A percentile compares a stretch with the other conserved stretches of the same genome.
These are phyloP conservation scores for Echinarachnius parma DNA, from an alignment of 53 echinoderm and acorn worm species.

Conservation along the genomic window DNA sequence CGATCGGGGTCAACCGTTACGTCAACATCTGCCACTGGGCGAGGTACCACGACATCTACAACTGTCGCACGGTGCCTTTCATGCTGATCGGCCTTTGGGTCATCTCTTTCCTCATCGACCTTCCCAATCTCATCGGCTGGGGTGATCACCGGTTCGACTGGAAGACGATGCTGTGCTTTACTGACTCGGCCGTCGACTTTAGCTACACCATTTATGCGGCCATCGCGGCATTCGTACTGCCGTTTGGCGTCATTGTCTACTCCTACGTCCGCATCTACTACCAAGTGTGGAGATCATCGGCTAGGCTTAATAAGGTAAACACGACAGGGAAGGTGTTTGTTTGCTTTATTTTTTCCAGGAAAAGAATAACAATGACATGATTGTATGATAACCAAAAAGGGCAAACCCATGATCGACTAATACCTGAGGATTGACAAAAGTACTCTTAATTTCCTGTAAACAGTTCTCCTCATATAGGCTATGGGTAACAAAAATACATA, in stretches of 20 bases:
- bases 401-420: too few species aligned
- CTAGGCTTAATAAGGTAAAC: background rate
- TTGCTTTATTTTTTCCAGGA: too few species aligned
- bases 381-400: too few species aligned
- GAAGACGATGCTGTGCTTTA: slow-evolving; percentile 46
- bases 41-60: slow-evolving; percentile 40
- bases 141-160: slow-evolving; percentile 48
- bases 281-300: background rate
- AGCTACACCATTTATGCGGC: slow-evolving; percentile 41
- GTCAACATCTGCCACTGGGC: slow-evolving; percentile 48
- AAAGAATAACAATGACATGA: too few species aligned
- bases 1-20: slow-evolving; percentile 57
- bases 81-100: slow-evolving; percentile 44
- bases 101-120: slow-evolving; percentile 42
- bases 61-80: slow-evolving; percentile 26
- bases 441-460: too few species aligned
- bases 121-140: slow-evolving; percentile 59
- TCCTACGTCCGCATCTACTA: slow-evolving; percentile 44
- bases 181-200: slow-evolving; percentile 30
- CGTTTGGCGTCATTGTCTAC: slow-evolving; percentile 32
- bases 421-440: too few species aligned
- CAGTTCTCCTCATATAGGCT: too few species aligned
- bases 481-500: too few species aligned
- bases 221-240: slow-evolving; percentile 18
- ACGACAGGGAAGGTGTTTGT: too few species aligned